A percentile compares a stretch with the other conserved stretches of the same genome.
phyloP scores from a whole-genome alignment of 2,888 invertebrate genomes.

The Apamea crenata region DNA sequence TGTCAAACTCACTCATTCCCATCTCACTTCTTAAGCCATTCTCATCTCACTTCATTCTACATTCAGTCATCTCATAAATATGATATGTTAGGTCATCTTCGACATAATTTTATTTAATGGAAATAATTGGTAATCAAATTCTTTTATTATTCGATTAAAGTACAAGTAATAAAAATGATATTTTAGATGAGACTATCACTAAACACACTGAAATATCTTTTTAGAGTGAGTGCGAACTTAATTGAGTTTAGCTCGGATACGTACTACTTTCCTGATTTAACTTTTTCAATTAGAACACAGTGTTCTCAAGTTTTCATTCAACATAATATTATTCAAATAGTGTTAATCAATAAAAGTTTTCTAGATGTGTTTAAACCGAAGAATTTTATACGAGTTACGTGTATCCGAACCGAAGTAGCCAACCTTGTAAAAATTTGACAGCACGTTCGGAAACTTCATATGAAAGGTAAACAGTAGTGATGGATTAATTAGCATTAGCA shows the following conservation, averaged over 20 bases:
- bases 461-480: not conserved
- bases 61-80: no score
- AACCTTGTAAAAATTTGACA: conserved; percentile 21
- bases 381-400: not conserved
- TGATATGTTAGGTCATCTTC: no score
- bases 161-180: no score
- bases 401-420: conserved; percentile 46
- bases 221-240: not conserved
- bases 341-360: not conserved
- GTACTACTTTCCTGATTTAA: not conserved
- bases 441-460: conserved; percentile 28
- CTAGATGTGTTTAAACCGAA: not conserved
- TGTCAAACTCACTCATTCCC: conserved; percentile 31
- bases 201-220: not conserved
- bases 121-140: not conserved
- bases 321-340: not conserved
- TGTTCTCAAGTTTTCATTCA: not conserved
- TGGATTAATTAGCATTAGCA: no score
- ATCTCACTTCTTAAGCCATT: conserved; percentile 10
- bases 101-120: not conserved
- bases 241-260: conserved; percentile 30
- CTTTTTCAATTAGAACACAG: not conserved
- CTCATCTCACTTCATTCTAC: not conserved
- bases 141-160: not conserved
- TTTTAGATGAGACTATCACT: not conserved